Evolutionary conservation across 2,888 invertebrate species (phyloP).

Genomic region (Mimas tiliae): DNA sequence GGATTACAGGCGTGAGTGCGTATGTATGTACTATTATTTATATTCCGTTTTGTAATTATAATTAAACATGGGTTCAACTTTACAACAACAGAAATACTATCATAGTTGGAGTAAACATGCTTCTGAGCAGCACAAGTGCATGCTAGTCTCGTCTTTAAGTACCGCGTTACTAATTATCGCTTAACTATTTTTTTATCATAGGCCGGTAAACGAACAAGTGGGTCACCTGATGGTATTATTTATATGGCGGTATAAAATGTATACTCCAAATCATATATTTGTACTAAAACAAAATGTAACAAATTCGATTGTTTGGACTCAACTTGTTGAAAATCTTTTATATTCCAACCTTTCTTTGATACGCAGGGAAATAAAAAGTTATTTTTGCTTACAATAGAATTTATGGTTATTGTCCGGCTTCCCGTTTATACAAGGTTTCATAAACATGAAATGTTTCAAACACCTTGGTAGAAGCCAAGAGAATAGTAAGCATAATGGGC

Average conservation of each 20-base stretch:
- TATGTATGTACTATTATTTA: too few relatives aligned
- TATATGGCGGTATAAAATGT: neutral
- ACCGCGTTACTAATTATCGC: too few relatives aligned
- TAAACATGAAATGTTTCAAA: neutral
- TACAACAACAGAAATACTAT: too few relatives aligned
- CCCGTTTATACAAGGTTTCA: neutral
- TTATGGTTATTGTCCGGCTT: neutral
- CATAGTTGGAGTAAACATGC: too few relatives aligned
- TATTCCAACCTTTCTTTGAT: neutral
- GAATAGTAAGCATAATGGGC: neutral
- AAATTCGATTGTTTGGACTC: neutral
- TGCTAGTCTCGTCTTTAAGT: too few relatives aligned
- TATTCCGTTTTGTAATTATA: too few relatives aligned
- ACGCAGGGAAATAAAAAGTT: slow-evolving; percentile 4
- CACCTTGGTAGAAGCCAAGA: neutral
- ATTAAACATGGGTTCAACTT: neutral
- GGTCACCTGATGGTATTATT: too few relatives aligned
- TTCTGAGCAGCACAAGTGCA: too few relatives aligned
- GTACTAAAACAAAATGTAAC: neutral
- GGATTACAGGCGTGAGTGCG: too few relatives aligned
- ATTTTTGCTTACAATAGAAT: neutral
- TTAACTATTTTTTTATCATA: too few relatives aligned
- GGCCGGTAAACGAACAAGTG: too few relatives aligned
- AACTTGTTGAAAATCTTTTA: neutral
- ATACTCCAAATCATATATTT: neutral